Evolutionary conservation across 2,888 invertebrate genomes (phyloP).

Genomic region (Campoplex capitator): DNA sequence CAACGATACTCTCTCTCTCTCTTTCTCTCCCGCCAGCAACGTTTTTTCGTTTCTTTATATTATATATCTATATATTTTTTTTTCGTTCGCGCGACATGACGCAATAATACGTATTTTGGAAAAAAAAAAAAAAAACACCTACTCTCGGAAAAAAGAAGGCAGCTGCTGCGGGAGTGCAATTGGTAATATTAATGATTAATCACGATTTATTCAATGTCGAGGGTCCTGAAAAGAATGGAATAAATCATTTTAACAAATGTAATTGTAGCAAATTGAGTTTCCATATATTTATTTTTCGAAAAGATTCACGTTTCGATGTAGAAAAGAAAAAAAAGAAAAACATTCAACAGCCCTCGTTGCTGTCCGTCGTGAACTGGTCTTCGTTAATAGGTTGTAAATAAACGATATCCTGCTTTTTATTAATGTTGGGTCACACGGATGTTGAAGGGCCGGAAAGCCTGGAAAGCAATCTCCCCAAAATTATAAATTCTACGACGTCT

Average conservation of each 20-base stretch:
- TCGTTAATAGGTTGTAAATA: background rate
- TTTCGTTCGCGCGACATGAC: background rate
- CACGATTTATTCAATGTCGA: background rate
- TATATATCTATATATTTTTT: background rate
- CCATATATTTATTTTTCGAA: background rate
- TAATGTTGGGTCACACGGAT: background rate
- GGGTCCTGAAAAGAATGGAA: background rate
- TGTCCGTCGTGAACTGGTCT: background rate
- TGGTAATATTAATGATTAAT: too few relatives aligned
- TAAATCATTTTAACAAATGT: background rate
- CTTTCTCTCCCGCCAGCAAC: background rate
- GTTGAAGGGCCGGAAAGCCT: background rate
- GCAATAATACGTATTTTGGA: slow-evolving; percentile 70
- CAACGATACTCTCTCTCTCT: background rate
- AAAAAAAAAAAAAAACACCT: background rate
- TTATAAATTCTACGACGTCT: slow-evolving; percentile 79
- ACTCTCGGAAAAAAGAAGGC: background rate
- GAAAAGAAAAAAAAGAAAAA: background rate
- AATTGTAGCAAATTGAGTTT: too few relatives aligned
- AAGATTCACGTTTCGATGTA: background rate
- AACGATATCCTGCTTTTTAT: background rate
- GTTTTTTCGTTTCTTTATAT: background rate
- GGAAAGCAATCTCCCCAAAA: slow-evolving; percentile 10
- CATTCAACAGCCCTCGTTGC: background rate
- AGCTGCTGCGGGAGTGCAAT: too few relatives aligned